A percentile compares a stretch with the other conserved stretches of the same genome.
These are phyloP conservation scores for Chymomyza fuscimana DNA, from an alignment of 2,888 invertebrate genomes.

Conservation along the genomic window DNA sequence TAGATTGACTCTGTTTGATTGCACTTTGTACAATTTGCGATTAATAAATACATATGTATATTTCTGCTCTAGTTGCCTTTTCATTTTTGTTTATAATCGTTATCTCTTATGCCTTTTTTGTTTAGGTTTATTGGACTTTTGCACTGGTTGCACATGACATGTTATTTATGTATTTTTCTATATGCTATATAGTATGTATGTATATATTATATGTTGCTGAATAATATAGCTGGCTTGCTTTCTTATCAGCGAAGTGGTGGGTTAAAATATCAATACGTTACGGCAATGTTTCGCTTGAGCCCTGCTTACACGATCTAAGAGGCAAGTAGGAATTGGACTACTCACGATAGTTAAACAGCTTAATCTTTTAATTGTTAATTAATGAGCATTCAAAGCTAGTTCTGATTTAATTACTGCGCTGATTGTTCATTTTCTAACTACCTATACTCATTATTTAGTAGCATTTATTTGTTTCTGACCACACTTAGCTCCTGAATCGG, in stretches of 20 bases:
- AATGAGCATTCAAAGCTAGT: no score
- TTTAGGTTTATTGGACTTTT: conserved; percentile 56
- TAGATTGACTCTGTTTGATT: conserved; percentile 60
- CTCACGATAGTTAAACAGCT: no score
- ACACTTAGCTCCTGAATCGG: no score
- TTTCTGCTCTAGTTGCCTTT: background rate
- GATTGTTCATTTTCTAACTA: no score
- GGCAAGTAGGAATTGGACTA: conserved; percentile 14
- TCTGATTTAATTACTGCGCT: no score
- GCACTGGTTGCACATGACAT: conserved; percentile 32
- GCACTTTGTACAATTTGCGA: conserved; percentile 34
- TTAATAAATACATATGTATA: conserved; percentile 52
- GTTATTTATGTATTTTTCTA: conserved; percentile 22
- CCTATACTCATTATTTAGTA: no score
- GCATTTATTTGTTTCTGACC: no score
- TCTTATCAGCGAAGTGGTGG: conserved; percentile 65
- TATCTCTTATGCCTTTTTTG: background rate
- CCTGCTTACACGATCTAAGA: conserved; percentile 1
- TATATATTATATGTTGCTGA: background rate
- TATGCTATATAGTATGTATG: background rate
- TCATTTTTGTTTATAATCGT: background rate
- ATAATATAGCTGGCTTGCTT: conserved; percentile 9
- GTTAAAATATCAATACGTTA: conserved; percentile 54
- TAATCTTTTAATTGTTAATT: no score
- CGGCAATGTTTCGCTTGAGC: conserved; percentile 12